Conservation (phyloP, 2,797 vertebrate species). For the Paramormyrops hopkinsi region DNA sequence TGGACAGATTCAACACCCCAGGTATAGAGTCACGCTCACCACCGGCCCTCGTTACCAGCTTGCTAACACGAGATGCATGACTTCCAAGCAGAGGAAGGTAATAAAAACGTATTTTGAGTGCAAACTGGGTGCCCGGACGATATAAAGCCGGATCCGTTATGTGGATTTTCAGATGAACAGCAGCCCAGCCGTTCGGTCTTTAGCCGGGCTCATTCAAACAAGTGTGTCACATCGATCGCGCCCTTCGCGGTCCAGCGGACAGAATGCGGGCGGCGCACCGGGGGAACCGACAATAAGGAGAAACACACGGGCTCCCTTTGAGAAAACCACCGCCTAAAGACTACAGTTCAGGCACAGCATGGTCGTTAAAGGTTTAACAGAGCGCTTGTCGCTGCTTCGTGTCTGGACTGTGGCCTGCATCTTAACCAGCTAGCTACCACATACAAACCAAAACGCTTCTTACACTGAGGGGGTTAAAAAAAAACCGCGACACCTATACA, state of each 20-base stretch:
- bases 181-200: background rate
- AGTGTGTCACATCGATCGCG: background rate
- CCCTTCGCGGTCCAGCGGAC: background rate
- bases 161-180: background rate
- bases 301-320: background rate
- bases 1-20: background rate
- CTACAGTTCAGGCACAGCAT: too few species aligned
- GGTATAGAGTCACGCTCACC: background rate
- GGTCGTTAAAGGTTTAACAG: background rate
- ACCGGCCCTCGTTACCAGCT: background rate
- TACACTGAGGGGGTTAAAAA: background rate
- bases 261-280: background rate
- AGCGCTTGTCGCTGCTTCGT: background rate
- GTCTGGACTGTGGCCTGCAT: slow-evolving; percentile 22
- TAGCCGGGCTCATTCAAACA: background rate
- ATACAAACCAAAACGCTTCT: background rate
- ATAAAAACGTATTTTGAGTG: background rate
- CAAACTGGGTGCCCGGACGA: background rate
- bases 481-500: background rate
- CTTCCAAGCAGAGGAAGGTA: background rate
- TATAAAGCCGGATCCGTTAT: background rate
- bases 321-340: background rate
- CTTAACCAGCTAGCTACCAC: slow-evolving; percentile 4
- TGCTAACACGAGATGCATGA: background rate
- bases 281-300: background rate